phyloP scores from a whole-genome alignment of 2,888 invertebrate species.

The Rhamphomyia laevipes region DNA sequence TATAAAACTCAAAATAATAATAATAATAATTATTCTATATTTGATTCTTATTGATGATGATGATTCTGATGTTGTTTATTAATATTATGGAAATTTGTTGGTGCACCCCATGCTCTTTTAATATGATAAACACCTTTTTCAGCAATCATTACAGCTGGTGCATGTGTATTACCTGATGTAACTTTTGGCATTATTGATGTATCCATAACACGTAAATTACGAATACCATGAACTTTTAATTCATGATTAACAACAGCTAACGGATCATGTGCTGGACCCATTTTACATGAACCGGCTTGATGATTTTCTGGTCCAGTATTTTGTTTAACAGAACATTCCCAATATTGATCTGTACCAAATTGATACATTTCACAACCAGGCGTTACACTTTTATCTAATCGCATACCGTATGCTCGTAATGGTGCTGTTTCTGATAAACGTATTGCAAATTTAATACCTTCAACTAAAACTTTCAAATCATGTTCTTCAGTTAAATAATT shows the following conservation, averaged over 20 bases:
- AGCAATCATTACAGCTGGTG: conserved; percentile 68
- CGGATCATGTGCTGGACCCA: conserved; percentile 59
- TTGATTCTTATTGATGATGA: no score
- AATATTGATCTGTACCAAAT: conserved; percentile 63
- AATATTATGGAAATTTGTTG: background rate
- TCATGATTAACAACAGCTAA: conserved; percentile 63
- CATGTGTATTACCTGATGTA: conserved; percentile 64
- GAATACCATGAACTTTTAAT: conserved; percentile 49
- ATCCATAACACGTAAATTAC: conserved; percentile 59
- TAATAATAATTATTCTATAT: no score
- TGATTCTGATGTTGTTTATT: no score
- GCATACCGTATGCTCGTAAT: conserved; percentile 55
- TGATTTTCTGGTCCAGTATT: conserved; percentile 73
- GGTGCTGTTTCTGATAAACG: conserved; percentile 58
- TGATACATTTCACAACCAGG: conserved; percentile 61
- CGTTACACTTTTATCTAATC: conserved; percentile 59
- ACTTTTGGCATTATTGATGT: conserved; percentile 71
- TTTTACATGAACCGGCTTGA: conserved; percentile 71
- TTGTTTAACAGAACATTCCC: conserved; percentile 57
- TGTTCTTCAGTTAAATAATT: conserved; percentile 49
- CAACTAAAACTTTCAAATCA: conserved; percentile 67
- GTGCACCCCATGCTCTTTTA: conserved; percentile 35
- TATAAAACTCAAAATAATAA: no score
- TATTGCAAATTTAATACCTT: conserved; percentile 71
- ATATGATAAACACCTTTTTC: conserved; percentile 47